Evolutionary conservation across 2,797 vertebrate genomes (phyloP).

Genomic region (Tenualosa ilisha): DNA sequence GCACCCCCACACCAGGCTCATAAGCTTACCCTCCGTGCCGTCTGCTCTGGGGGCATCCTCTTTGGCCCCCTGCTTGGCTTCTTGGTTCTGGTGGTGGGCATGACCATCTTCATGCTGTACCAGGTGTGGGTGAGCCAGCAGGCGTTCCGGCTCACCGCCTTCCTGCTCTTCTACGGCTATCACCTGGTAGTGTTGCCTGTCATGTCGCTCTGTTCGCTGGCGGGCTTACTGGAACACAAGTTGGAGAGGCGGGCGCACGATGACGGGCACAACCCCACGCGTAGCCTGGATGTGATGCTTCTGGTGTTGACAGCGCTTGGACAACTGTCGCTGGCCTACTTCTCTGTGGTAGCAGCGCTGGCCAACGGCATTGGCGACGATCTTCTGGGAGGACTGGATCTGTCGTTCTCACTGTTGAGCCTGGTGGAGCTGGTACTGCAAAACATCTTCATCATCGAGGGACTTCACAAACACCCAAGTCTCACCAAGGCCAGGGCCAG

Average conservation of each 20-base stretch:
- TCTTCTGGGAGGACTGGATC: conserved; percentile 75
- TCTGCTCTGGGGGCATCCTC: conserved; percentile 58
- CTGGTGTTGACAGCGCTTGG: conserved; percentile 81
- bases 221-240: conserved; percentile 74
- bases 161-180: conserved; percentile 82
- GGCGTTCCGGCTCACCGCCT: conserved; percentile 58
- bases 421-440: conserved; percentile 85
- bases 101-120: conserved; percentile 79
- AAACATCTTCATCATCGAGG: conserved; percentile 89
- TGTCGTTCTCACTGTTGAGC: conserved; percentile 81
- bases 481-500: conserved; percentile 44
- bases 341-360: conserved; percentile 84
- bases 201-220: conserved; percentile 77
- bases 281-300: conserved; percentile 84
- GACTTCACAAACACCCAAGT: conserved; percentile 74
- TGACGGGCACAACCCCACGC: conserved; percentile 80
- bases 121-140: conserved; percentile 75
- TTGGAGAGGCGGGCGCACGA: conserved; percentile 76
- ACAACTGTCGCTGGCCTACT: conserved; percentile 82
- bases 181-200: conserved; percentile 75
- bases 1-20: background rate
- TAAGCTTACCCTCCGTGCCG: conserved; percentile 63
- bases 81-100: conserved; percentile 67
- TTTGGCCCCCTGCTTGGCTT: conserved; percentile 76
- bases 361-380: conserved; percentile 60